Evolutionary conservation across 2,113 vertebrate genomes (phyloP), one percentile per base, ranked within the genome.

Genomic region (Amphiprion ocellaris): DNA sequence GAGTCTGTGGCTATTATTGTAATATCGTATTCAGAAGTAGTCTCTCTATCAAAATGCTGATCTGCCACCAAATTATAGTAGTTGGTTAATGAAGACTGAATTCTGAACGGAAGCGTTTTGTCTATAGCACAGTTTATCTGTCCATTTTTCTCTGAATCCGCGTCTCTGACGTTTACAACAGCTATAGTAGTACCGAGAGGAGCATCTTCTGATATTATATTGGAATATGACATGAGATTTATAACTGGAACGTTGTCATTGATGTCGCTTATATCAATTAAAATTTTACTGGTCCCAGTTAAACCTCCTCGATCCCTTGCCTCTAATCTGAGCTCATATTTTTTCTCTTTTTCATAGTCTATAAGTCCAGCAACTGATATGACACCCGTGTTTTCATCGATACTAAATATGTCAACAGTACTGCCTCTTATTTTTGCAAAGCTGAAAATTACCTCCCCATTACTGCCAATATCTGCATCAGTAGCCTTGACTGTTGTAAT

Each of bases 381-480:
- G 11, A 55, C 52, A 0, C 91, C 91, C 1, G 41, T 87, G n/a
- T 26, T 39, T n/a, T 82, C 60, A 15, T 90, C 65, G 6, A 92
- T 69, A 2, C 3, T 19, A 37, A 92, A 92, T 1, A 83, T 37
- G 12, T 77, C 71, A 3, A 21, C 65, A 0, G 19, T 23, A 1
- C 2, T 58, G 0, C 77, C 76, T 49, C 80, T 78, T 0, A 77
- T 52, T n/a, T 80, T 56, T 0, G 81, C 55, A 33, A 89, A 64
- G 73, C 61, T 10, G 66, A 64, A 78, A 61, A 54, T 81, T 3
- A 90, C 58, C 1, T 66, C 23, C 1, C 88, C 78, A 19, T 95
- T 87, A 0, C 73, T 16, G 1, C 92, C 95, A 24, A 88, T 91
- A 10, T 96, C 96, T 11, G 89, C 69, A 30, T 96, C 95, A 0